Evolutionary conservation across 2,888 invertebrate species (phyloP), one percentile per base, ranked within the genome.

Genomic region (Branchipolynoe longqiensis): DNA sequence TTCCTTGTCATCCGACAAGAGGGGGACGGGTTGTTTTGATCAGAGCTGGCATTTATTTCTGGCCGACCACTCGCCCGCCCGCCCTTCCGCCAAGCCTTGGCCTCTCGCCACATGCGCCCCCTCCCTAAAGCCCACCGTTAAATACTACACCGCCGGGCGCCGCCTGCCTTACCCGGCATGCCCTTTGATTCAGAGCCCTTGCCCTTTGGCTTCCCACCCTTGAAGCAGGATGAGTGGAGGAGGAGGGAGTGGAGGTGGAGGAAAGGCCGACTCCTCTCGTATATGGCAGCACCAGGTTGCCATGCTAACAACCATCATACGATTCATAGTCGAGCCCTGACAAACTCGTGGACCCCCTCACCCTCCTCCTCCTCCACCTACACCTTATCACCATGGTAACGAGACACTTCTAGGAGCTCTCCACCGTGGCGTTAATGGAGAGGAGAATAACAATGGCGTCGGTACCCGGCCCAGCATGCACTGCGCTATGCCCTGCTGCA

Each of bases 351-450:
- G 69, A 69, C 38, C 69, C 69, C 69, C 4, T n/a, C 56, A 22
- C 56, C 56, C 56, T 4, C 56, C 56, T 25, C 22, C 3, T 25
- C 56, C 56, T 56, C 69, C 6, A 69, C 38, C 36, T n/a, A n/a
- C n/a, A n/a, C 69, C 36, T 3, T 38, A 38, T 69, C 38, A 38
- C 69, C 69, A 69, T 36, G 36, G 69, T n/a, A 38, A 69, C 69
- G 36, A 4, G 69, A 38, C 69, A 69, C 18, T 69, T 69, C 69
- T 69, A 69, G 69, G 69, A 69, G 69, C 69, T 69, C 69, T 69
- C 69, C 69, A 69, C 69, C 33, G 69, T 69, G 33, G 38, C 69
- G 69, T 69, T 69, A 69, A 69, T 69, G 62, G 62, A 62, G 69
- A 38, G 14, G 12, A 36, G 69, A 36, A 69, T 33, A 38, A 69